Evolutionary conservation across 53 echinoderm and acorn worm species (phyloP).

Genomic region (Mesocentrotus franciscanus): DNA sequence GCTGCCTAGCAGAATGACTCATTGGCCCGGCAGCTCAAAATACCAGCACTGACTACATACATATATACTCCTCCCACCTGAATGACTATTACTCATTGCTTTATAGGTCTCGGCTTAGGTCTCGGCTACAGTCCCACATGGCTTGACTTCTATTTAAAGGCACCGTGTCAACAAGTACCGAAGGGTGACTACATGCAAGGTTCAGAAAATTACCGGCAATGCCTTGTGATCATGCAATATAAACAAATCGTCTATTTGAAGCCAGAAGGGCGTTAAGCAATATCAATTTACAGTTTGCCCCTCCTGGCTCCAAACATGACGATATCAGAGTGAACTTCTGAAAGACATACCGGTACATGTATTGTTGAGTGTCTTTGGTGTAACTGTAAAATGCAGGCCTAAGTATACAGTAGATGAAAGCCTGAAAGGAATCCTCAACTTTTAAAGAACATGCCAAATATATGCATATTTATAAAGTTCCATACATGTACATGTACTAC

Average conservation of each 20-base stretch:
- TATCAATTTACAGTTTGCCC: too few species aligned
- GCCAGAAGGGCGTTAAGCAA: too few species aligned
- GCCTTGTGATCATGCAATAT: neutral
- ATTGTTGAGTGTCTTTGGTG: neutral
- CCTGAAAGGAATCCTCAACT: too few species aligned
- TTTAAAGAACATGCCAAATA: too few species aligned
- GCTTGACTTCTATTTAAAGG: neutral
- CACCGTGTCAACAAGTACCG: slow-evolving; percentile 5
- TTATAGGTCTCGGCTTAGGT: neutral
- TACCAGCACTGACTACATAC: slow-evolving; percentile 12
- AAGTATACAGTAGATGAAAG: too few species aligned
- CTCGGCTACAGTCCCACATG: slow-evolving; percentile 38
- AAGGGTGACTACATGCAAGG: neutral
- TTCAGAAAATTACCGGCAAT: neutral
- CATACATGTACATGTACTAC: too few species aligned
- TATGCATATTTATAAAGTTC: too few species aligned
- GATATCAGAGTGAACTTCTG: neutral
- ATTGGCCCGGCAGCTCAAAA: neutral
- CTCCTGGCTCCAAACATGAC: neutral
- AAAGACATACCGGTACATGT: neutral
- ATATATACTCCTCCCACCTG: slow-evolving; percentile 30
- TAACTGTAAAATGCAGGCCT: too few species aligned
- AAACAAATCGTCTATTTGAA: neutral
- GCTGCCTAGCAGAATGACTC: neutral
- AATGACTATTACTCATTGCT: slow-evolving; percentile 45